Conservation (phyloP, 2,888 invertebrate species). For the Odontocolon sp. region DNA sequence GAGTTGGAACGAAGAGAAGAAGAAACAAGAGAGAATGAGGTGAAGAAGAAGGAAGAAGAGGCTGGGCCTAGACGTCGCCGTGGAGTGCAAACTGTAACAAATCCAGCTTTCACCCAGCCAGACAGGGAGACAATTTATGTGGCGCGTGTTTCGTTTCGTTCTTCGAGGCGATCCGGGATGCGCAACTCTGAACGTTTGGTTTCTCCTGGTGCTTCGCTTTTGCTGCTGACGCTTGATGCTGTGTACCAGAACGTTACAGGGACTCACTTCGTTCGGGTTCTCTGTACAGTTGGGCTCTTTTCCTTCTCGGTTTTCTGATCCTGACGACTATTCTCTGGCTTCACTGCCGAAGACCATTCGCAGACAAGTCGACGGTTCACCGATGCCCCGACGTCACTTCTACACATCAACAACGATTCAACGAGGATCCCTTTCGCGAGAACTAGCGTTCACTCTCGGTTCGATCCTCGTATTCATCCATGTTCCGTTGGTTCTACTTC, state of each 20-base stretch:
- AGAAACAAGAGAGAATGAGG: slow-evolving; percentile 27
- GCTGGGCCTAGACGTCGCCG: slow-evolving; percentile 74
- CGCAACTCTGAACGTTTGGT: slow-evolving; percentile 46
- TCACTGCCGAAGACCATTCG: neutral
- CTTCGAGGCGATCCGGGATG: slow-evolving; percentile 70
- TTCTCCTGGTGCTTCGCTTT: slow-evolving; percentile 43
- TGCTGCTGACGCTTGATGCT: slow-evolving; percentile 19
- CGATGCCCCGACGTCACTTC: slow-evolving; percentile 1
- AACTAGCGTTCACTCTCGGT: slow-evolving; percentile 19
- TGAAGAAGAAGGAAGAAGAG: slow-evolving; percentile 48
- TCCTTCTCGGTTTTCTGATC: neutral
- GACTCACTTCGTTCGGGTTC: slow-evolving; percentile 32
- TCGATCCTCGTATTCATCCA: neutral
- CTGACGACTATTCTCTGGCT: neutral
- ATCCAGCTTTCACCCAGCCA: slow-evolving; percentile 80
- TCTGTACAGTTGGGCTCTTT: slow-evolving; percentile 7
- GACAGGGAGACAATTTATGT: slow-evolving; percentile 80
- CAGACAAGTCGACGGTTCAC: neutral
- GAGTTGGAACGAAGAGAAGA: slow-evolving; percentile 55
- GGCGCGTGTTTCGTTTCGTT: slow-evolving; percentile 78
- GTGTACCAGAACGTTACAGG: slow-evolving; percentile 39
- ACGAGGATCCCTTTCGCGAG: slow-evolving; percentile 6
- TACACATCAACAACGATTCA: slow-evolving; percentile 15
- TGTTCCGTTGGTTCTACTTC: neutral
- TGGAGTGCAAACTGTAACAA: slow-evolving; percentile 80